Evolutionary conservation across 2,888 invertebrate species (phyloP), one percentile per base, ranked within the genome.

Genomic region (Frankliniella fusca): DNA sequence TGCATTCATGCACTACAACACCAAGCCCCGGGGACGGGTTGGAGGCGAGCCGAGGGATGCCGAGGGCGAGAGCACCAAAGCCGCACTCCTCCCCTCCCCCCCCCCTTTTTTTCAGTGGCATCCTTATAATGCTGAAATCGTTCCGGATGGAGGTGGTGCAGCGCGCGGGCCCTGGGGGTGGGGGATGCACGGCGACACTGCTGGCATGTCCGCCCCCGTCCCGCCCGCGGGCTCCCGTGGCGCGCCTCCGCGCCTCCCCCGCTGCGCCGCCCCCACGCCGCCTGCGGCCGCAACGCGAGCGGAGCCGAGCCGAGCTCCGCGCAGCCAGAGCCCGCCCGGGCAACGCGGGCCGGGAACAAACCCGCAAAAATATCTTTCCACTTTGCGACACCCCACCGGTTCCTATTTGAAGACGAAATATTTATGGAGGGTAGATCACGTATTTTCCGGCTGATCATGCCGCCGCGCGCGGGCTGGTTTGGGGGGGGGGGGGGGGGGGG

Each of bases 351-450:
- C 61, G 18, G 0, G 18, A 11, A 9, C 70, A 10, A 23, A 76
- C 23, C 70, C 27, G 27, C 23, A 76, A 76, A 76, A 76, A 76
- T 76, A 76, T 76, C 70, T 76, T 76, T 27, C 70, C 70, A 76
- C 70, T 76, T 76, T 76, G 70, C 70, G 27, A 5, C 70, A 76
- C 70, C 70, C 70, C 70, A 27, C 27, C 23, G 70, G 70, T 76
- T 76, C 70, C 70, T 27, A 76, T 76, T 76, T 76, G 70, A 76
- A 76, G 23, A 76, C 70, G 70, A 76, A 76, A 76, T 76, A 76
- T 76, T 76, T 76, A 76, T 76, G 70, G 70, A 27, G 70, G 70
- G 23, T 27, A 76, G 23, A 23, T 76, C 70, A 76, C 70, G 70
- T 27, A 76, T 76, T 76, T 76, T 12, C 70, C 70, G 70, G 27